These are phyloP conservation scores for Catostylus mosaicus DNA, from an alignment of 30 jellyfish, hydroid and myxozoan genomes.

Conservation along the genomic window DNA sequence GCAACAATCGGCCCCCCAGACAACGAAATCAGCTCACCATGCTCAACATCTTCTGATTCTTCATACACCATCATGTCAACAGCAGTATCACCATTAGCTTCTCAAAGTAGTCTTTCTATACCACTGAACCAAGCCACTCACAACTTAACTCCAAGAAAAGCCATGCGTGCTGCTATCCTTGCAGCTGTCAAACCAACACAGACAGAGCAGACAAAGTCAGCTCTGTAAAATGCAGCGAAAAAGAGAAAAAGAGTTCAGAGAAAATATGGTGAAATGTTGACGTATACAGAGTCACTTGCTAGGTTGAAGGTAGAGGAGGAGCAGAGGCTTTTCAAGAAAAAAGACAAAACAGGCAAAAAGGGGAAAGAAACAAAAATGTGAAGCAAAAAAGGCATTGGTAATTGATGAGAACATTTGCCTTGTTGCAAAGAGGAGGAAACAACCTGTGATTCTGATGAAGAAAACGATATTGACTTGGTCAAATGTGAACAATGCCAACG, in stretches of 20 bases:
- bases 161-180: conserved; percentile 40
- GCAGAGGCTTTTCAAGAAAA: neutral
- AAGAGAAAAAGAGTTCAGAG: conserved; percentile 20
- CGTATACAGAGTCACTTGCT: conserved; percentile 10
- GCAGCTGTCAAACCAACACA: conserved; percentile 29
- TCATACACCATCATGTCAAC: conserved; percentile 10
- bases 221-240: conserved; percentile 17
- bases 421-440: conserved; percentile 41
- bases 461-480: conserved; percentile 29
- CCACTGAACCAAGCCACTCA: neutral
- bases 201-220: conserved; percentile 17
- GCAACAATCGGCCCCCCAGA: neutral
- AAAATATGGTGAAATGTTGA: conserved; percentile 25
- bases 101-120: neutral
- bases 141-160: conserved; percentile 18
- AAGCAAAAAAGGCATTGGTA: conserved; percentile 4
- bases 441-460: conserved; percentile 36
- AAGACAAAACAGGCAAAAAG: conserved; percentile 2
- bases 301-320: conserved; percentile 15
- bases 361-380: neutral
- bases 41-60: conserved; percentile 32
- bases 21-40: neutral
- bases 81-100: neutral
- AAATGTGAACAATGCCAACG: conserved; percentile 26
- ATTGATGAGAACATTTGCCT: conserved; percentile 19